phyloP scores from a whole-genome alignment of 2,888 invertebrate species.

The Drosophila rubida region DNA sequence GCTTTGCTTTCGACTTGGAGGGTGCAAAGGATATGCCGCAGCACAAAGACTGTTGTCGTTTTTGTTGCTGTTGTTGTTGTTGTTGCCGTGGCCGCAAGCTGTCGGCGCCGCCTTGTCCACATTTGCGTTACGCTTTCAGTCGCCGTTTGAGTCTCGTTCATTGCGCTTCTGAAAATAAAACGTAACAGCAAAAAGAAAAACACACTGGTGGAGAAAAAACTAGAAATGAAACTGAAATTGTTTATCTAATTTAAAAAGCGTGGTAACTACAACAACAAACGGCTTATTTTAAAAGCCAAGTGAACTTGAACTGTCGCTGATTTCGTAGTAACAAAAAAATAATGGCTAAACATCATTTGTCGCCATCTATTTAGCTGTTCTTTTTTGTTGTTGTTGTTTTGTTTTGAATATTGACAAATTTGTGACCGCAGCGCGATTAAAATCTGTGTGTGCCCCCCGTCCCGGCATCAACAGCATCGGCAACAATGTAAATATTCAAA shows the following conservation, averaged over 20 bases:
- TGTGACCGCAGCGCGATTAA: conserved; percentile 49
- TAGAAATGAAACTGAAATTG: conserved; percentile 29
- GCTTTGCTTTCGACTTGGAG: conserved; percentile 26
- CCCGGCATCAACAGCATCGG: conserved; percentile 1
- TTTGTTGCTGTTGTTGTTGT: conserved; percentile 44
- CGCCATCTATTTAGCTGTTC: conserved; percentile 46
- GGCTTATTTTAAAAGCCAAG: conserved; percentile 33
- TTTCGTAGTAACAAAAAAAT: conserved; percentile 41
- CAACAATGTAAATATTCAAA: conserved; percentile 48
- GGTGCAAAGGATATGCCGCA: conserved; percentile 51
- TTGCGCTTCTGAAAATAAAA: conserved; percentile 54
- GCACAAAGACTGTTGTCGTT: conserved; percentile 60
- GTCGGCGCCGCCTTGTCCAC: conserved; percentile 61
- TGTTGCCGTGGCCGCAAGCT: conserved; percentile 70
- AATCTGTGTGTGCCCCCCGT: conserved; percentile 37
- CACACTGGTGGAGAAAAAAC: conserved; percentile 17
- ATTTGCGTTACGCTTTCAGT: conserved; percentile 70
- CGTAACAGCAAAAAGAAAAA: conserved; percentile 20
- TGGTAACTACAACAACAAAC: conserved; percentile 42
- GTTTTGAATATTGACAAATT: conserved; percentile 73
- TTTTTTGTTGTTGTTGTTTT: conserved; percentile 35
- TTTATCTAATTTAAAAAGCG: conserved; percentile 56
- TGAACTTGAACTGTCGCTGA: conserved; percentile 73
- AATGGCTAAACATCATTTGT: conserved; percentile 56
- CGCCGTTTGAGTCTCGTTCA: conserved; percentile 61